These are phyloP conservation scores for Osmoderma eremita DNA, from an alignment of 2,888 invertebrate genomes.

Conservation along the genomic window DNA sequence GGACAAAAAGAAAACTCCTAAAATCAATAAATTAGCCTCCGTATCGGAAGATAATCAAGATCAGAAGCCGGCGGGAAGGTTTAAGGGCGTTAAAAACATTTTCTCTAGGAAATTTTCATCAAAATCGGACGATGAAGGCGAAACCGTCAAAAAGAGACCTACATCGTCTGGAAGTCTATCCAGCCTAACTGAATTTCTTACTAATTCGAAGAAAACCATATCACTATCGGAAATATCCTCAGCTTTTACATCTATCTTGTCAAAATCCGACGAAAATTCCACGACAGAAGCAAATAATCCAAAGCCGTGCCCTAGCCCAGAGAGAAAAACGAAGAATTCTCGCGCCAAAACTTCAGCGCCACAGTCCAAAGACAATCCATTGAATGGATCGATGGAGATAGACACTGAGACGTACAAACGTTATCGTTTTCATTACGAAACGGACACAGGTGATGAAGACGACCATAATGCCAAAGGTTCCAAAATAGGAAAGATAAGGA, in stretches of 20 bases:
- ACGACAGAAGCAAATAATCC: no score
- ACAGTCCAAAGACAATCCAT: conserved; percentile 2
- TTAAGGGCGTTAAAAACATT: conserved; percentile 55
- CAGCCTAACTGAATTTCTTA: conserved; percentile 57
- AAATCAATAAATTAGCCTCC: conserved; percentile 48
- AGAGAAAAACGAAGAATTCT: conserved; percentile 52
- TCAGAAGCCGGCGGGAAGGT: conserved; percentile 51
- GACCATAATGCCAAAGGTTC: conserved; percentile 41
- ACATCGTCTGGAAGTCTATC: conserved; percentile 58
- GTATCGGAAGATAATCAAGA: conserved; percentile 55
- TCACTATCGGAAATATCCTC: conserved; percentile 56
- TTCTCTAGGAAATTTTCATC: conserved; percentile 53
- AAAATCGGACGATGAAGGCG: conserved; percentile 60
- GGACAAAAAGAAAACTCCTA: conserved; percentile 45
- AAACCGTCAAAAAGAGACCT: conserved; percentile 38
- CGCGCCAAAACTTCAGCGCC: conserved; percentile 4
- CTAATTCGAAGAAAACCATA: conserved; percentile 53
- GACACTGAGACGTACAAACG: background rate
- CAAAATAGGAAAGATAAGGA: background rate
- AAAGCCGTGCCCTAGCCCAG: conserved; percentile 69
- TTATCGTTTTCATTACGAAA: conserved; percentile 50
- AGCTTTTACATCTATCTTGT: conserved; percentile 49
- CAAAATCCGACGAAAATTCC: conserved; percentile 67
- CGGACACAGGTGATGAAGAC: conserved; percentile 56
- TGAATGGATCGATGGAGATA: background rate